Base-by-base conservation (phyloP, 2,888 invertebrate genomes). In the Thera britannica region DNA sequence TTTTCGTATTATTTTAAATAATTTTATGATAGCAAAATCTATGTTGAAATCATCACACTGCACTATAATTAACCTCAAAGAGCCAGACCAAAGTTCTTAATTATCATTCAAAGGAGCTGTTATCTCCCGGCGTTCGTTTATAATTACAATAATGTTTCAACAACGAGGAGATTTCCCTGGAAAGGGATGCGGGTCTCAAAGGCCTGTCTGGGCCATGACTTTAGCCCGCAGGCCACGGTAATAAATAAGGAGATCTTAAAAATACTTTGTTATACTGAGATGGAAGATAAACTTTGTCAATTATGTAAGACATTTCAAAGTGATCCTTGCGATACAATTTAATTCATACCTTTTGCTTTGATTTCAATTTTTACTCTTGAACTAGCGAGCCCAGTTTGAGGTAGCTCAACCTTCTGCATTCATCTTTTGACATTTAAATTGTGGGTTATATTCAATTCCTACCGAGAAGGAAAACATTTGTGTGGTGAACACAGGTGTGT, bases 181-280 rank as follows among this genome's bases (percentile, higher is more conserved):
- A 65, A 70, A 57, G 64, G 63, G 38, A 62, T 7, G 58, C 6
- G 63, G 63, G 55, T 23, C n/a, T 63, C 62, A 71, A 71, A 73
- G 71, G 34, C 58, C 63, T 69, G 69, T 61, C 72, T 56, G 41
- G 46, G 61, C 67, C 67, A 62, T 57, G 58, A 63, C 58, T 48
- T n/a, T 8, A 11, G 57, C 48, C 64, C 7, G 49, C 52, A 44
- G 54, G 48, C 46, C 23, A 34, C 41, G 35, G 3, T 7, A 56
- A 34, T 62, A 8, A 12, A 7, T 23, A 23, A 23, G 23, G 23
- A 23, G 23, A 9, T 6, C 12, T 44, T 46, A 48, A 56, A 62
- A 62, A 34, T 61, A 34, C 52, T 9, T 58, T 34, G 48, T 48
- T 48, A 6, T 0, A 46, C 3, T 23, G 8, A 36, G 5, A 12